Percentiles rank a stretch among this genome's conserved stretches.
phyloP scores from a whole-genome alignment of 1,140 invertebrate species.

The Drosophila albomicans region DNA sequence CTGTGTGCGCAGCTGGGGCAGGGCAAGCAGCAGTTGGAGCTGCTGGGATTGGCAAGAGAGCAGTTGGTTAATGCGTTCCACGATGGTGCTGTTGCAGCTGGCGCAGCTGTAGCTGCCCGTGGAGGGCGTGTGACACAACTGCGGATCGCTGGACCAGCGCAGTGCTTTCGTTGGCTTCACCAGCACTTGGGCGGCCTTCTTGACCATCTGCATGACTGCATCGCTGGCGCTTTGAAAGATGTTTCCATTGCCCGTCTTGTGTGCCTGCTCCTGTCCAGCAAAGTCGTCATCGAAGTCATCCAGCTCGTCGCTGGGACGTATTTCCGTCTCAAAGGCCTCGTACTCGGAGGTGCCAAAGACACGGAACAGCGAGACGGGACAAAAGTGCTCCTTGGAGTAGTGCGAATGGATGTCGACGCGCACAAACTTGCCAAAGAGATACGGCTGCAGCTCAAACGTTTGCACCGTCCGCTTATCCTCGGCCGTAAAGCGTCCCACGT shows the following conservation, averaged over 20 bases:
- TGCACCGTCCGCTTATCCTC: slow-evolving; percentile 95
- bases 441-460: slow-evolving; percentile 91
- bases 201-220: slow-evolving; percentile 94
- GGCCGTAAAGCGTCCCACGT: slow-evolving; percentile 94
- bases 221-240: slow-evolving; percentile 93
- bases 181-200: slow-evolving; percentile 93
- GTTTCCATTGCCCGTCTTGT: slow-evolving; percentile 86
- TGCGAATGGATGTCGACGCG: slow-evolving; percentile 96
- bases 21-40: slow-evolving; percentile 59
- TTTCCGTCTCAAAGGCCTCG: slow-evolving; percentile 93
- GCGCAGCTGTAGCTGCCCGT: slow-evolving; percentile 61
- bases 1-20: slow-evolving; percentile 55
- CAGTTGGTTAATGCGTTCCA: slow-evolving; percentile 65
- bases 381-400: slow-evolving; percentile 98
- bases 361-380: slow-evolving; percentile 96
- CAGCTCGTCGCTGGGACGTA: slow-evolving; percentile 88
- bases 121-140: slow-evolving; percentile 64
- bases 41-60: slow-evolving; percentile 72
- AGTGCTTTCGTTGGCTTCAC: slow-evolving; percentile 87
- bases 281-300: slow-evolving; percentile 88
- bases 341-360: slow-evolving; percentile 96
- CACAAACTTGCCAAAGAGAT: slow-evolving; percentile 97
- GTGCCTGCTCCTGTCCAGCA: slow-evolving; percentile 78
- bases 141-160: slow-evolving; percentile 41
- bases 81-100: slow-evolving; percentile 61